Base-by-base conservation (phyloP, 2,888 invertebrate genomes). In the Conops quadrifasciatus region DNA sequence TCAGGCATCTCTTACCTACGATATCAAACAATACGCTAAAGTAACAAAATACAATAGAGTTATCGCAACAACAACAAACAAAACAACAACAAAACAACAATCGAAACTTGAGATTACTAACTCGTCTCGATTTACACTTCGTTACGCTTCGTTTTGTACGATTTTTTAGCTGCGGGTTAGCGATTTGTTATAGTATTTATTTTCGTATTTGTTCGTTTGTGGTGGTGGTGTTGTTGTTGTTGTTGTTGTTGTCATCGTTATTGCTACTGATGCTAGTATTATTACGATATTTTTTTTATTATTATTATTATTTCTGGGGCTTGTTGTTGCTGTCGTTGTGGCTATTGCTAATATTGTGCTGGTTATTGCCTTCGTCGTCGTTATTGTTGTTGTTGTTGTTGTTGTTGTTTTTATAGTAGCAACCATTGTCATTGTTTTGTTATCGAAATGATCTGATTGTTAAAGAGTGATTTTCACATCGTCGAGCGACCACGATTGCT, bases 41-140 rank as follows among this genome's bases (percentile, higher is more conserved):
- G n/a, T n/a, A n/a, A n/a, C n/a, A n/a, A n/a, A n/a, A n/a, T n/a
- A 36, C 36, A 36, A 36, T 36, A 36, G 9, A 36, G 9, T 36
- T 36, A 36, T 36, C 4, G 36, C 36, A 36, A 36, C 36, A 7
- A 36, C 36, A 36, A 36, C 36, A 56, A 56, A 9, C 16, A 63
- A 21, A 63, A 47, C 21, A 4, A 21, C 19, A 3, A 59, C 26
- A 47, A 63, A 9, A 63, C 11, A 63, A 45, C 15, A 45, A 63
- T 24, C 24, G 45, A 63, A 47, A 63, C 21, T 63, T 24, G 43
- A 63, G 26, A 63, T 45, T 63, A 30, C 63, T 45, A 63, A 63
- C 60, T 64, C 64, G 51, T 51, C 51, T 64, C 66, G 53, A 66
- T 66, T 66, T 53, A 36, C 66, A 63, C 63, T 63, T 63, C 45